A percentile compares a stretch with the other conserved stretches of the same genome.
phyloP scores from a whole-genome alignment of 2,113 vertebrate species.

The Willisornis vidua region DNA sequence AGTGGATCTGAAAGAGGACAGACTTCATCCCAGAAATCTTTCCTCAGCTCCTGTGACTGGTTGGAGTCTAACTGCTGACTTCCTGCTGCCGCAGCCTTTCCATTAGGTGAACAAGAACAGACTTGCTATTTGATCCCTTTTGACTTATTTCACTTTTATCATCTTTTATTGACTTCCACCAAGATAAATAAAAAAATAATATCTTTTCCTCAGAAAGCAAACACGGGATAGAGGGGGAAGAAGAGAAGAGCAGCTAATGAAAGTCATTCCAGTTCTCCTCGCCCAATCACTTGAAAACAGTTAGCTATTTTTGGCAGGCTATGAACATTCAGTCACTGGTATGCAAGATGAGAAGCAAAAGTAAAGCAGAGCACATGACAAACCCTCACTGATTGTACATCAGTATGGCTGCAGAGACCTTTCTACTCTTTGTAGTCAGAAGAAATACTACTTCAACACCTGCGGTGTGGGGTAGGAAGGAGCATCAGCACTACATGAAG shows the following conservation, averaged over 20 bases:
- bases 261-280: constrained; percentile 11
- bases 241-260: background rate
- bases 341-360: constrained; percentile 14
- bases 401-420: background rate
- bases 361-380: constrained; percentile 18
- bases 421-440: background rate
- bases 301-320: constrained; percentile 45
- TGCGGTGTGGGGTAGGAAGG: rapidly evolving
- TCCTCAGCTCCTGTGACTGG: background rate
- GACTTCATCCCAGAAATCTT: background rate
- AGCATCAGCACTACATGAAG: background rate
- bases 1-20: background rate
- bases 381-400: background rate
- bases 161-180: background rate
- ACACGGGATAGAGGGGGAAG: background rate
- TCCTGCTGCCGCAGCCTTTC: background rate
- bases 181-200: background rate
- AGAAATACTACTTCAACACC: background rate
- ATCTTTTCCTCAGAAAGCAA: background rate
- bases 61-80: background rate
- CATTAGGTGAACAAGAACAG: rapidly evolving
- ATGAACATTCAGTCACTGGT: background rate
- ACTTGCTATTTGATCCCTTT: background rate
- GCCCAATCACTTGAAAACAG: background rate
- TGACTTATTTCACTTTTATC: background rate